These are phyloP conservation scores for Acanthiza pusilla DNA, from an alignment of 2,797 vertebrate genomes.

Conservation along the genomic window DNA sequence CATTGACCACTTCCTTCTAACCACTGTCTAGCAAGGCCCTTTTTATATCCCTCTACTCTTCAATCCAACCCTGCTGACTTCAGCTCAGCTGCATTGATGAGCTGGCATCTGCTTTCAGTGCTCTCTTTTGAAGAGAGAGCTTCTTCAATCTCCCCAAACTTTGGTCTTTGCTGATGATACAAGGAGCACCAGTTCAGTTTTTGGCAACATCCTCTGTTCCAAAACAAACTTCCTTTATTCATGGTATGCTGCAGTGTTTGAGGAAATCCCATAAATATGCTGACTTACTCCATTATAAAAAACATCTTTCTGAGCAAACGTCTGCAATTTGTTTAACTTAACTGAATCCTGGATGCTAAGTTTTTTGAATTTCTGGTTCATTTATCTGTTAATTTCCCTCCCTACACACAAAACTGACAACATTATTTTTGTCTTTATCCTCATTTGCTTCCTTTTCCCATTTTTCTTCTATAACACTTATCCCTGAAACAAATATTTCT, in stretches of 20 bases:
- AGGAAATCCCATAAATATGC: background rate
- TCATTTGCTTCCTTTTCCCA: background rate
- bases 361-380: background rate
- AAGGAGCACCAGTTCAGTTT: background rate
- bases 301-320: background rate
- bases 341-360: background rate
- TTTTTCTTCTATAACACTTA: background rate
- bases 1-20: background rate
- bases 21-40: background rate
- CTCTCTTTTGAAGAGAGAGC: background rate
- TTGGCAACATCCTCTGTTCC: background rate
- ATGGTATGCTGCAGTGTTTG: background rate
- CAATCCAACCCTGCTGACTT: background rate
- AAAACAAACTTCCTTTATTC: background rate
- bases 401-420: background rate
- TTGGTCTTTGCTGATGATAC: background rate
- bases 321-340: background rate
- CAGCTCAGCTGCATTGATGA: background rate
- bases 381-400: background rate
- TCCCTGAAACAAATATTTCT: background rate
- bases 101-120: background rate
- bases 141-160: background rate
- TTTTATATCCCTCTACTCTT: fast-evolving
- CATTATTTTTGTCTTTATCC: background rate
- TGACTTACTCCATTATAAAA: background rate